A percentile compares a stretch with the other conserved stretches of the same genome.
These are phyloP conservation scores for Caenorhabditis sinica DNA, from an alignment of 2,888 invertebrate genomes.

Conservation along the genomic window DNA sequence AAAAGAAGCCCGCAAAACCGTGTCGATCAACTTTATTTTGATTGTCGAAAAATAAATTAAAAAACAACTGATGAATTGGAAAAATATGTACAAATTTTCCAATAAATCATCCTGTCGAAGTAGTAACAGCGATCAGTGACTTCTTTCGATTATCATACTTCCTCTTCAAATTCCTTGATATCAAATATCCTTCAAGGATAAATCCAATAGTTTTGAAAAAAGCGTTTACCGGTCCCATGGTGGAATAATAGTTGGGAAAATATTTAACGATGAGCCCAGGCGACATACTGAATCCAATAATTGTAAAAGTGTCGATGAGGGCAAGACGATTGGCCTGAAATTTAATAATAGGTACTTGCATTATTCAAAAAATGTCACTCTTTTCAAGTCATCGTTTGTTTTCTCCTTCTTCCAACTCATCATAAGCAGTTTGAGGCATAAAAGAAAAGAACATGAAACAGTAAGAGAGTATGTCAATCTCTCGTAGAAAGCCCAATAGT, in stretches of 20 bases:
- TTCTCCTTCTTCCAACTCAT: background rate
- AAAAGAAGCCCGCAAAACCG: too few relatives aligned
- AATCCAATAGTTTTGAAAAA: constrained; percentile 21
- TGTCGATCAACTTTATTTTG: too few relatives aligned
- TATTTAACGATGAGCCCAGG: background rate
- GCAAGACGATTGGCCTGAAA: background rate
- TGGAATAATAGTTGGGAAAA: background rate
- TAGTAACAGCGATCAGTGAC: background rate
- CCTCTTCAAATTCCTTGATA: background rate
- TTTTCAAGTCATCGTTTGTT: background rate
- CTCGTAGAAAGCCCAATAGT: background rate
- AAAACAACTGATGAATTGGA: too few relatives aligned
- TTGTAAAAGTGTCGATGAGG: background rate
- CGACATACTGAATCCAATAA: background rate
- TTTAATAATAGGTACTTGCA: background rate
- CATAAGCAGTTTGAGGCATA: background rate
- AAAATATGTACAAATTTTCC: too few relatives aligned
- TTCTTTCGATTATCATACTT: background rate
- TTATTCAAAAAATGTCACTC: too few relatives aligned
- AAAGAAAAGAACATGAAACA: background rate
- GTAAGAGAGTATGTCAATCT: background rate
- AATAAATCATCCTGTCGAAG: too few relatives aligned
- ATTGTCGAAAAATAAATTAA: too few relatives aligned
- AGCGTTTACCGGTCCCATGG: background rate
- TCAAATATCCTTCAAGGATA: constrained; percentile 2